These are phyloP conservation scores for Rhinogobio ventralis DNA, from an alignment of 2,797 vertebrate species.

Conservation along the genomic window DNA sequence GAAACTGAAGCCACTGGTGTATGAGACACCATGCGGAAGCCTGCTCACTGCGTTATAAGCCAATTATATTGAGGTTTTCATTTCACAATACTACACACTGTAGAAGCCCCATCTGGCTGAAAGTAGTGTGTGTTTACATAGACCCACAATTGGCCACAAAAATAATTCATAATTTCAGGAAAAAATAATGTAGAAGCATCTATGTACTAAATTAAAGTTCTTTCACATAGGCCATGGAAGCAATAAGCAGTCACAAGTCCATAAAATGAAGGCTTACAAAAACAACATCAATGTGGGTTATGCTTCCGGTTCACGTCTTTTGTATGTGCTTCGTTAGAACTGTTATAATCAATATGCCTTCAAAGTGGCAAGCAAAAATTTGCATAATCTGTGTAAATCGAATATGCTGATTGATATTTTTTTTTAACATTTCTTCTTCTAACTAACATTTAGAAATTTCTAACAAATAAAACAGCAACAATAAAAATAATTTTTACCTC, in stretches of 20 bases:
- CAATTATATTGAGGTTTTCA: neutral
- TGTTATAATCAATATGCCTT: neutral
- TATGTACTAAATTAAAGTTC: neutral
- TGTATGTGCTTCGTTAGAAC: neutral
- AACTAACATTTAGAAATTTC: no score
- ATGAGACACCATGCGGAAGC: neutral
- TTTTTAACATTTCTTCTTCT: no score
- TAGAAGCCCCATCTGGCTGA: neutral
- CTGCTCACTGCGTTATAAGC: neutral
- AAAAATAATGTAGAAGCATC: neutral
- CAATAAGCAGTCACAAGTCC: neutral
- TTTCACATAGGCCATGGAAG: neutral
- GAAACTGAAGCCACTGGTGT: constrained; percentile 9
- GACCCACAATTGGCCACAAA: neutral
- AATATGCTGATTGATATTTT: neutral
- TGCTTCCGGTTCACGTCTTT: neutral
- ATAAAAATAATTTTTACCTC: no score
- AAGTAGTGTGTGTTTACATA: neutral
- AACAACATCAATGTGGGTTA: neutral
- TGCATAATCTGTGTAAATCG: neutral
- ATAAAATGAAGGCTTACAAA: neutral
- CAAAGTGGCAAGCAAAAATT: neutral
- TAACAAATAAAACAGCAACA: no score
- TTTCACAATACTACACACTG: neutral
- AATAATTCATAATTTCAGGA: neutral